Percentiles rank a stretch among this genome's conserved stretches.
Conservation (phyloP, 2,113 vertebrate genomes). For the Eulemur rufifrons region DNA sequence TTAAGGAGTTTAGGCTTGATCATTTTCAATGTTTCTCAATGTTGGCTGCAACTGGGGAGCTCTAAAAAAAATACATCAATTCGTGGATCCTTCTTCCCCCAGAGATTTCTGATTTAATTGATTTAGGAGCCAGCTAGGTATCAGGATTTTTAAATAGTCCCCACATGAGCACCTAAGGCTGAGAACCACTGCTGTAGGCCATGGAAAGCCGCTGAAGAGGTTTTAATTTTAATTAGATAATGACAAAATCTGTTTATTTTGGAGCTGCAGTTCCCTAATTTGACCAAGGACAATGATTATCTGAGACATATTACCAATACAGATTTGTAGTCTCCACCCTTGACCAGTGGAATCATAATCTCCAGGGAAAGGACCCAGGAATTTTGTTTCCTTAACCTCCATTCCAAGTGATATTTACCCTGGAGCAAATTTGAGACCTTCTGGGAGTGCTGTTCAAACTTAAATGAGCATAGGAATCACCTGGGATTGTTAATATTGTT, state of each 20-base stretch:
- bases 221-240: neutral
- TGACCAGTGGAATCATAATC: neutral
- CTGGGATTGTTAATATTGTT: neutral
- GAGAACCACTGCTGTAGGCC: neutral
- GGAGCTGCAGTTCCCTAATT: neutral
- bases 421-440: neutral
- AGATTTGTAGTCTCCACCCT: neutral
- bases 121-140: neutral
- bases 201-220: neutral
- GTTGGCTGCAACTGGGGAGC: neutral
- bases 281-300: neutral
- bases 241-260: constrained; percentile 10
- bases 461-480: neutral
- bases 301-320: neutral
- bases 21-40: neutral
- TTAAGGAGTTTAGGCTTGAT: neutral
- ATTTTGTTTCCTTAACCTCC: neutral
- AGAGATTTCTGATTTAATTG: constrained; percentile 9
- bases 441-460: neutral
- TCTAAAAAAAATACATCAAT: neutral
- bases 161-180: neutral
- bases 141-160: neutral
- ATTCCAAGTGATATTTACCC: neutral
- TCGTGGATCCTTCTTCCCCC: neutral
- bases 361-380: neutral